Conservation (phyloP, 37 sponge, comb jelly and placozoan species). For the Spongilla lacustris region DNA sequence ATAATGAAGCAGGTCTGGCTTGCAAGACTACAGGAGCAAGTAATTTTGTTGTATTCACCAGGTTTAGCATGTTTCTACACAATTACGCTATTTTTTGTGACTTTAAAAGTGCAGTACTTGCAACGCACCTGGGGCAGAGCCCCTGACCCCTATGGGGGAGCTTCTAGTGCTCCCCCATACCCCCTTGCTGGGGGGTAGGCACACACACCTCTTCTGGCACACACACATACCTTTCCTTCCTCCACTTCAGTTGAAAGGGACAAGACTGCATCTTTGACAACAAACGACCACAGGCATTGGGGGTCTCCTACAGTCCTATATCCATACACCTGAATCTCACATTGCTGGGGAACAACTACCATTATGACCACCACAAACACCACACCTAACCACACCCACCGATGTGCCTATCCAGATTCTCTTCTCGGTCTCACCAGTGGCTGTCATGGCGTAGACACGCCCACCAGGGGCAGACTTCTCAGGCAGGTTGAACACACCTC, state of each 20-base stretch:
- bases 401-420: slow-evolving; percentile 84
- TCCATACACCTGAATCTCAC: slow-evolving; percentile 86
- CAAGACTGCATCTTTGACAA: slow-evolving; percentile 73
- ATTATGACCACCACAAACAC: background rate
- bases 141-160: too few species aligned
- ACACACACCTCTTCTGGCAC: background rate
- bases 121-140: too few species aligned
- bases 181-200: too few species aligned
- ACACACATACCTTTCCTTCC: slow-evolving; percentile 62
- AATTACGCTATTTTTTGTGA: too few species aligned
- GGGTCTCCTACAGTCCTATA: slow-evolving; percentile 68
- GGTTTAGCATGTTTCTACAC: too few species aligned
- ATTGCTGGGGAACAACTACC: slow-evolving; percentile 30
- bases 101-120: too few species aligned
- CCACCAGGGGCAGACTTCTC: slow-evolving; percentile 77
- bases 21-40: too few species aligned
- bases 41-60: too few species aligned
- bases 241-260: slow-evolving; percentile 69
- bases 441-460: slow-evolving; percentile 80
- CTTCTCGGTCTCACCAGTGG: slow-evolving; percentile 85
- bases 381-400: slow-evolving; percentile 37
- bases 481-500: slow-evolving; percentile 68
- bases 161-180: too few species aligned
- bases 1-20: too few species aligned
- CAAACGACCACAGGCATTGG: slow-evolving; percentile 77